phyloP scores from a whole-genome alignment of 1,140 invertebrate genomes.

The Choristoneura fumiferana region DNA sequence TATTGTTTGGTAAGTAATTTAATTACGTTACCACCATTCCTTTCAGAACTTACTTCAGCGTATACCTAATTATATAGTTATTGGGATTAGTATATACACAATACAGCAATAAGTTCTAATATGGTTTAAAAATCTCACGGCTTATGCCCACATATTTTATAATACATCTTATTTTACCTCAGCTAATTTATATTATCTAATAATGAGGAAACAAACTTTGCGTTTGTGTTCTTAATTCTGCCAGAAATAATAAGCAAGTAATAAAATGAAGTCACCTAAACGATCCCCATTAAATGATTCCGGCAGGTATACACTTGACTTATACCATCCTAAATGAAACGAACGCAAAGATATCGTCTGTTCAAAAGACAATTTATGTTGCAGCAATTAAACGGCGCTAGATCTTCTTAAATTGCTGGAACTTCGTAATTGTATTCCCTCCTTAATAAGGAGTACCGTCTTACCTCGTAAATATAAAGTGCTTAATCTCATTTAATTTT shows the following conservation, averaged over 20 bases:
- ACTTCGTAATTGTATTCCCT: conserved; percentile 52
- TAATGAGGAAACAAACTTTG: too few species aligned
- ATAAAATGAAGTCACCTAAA: neutral
- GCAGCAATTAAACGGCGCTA: conserved; percentile 47
- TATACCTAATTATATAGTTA: too few species aligned
- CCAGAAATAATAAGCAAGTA: neutral
- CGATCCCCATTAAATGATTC: neutral
- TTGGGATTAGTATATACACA: too few species aligned
- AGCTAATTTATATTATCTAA: too few species aligned
- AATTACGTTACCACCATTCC: neutral
- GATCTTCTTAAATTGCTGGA: conserved; percentile 49
- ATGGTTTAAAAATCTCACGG: too few species aligned
- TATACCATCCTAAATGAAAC: conserved; percentile 34
- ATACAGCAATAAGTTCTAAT: too few species aligned
- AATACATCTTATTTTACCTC: too few species aligned
- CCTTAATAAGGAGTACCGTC: conserved; percentile 46
- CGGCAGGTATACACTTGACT: conserved; percentile 7
- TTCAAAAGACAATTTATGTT: conserved; percentile 48
- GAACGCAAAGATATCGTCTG: conserved; percentile 42
- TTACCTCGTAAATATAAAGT: conserved; percentile 53
- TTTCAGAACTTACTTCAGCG: neutral
- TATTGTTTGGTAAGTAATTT: conserved; percentile 23
- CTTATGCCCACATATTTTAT: too few species aligned
- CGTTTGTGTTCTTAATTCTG: neutral
- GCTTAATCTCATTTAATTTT: conserved; percentile 50